Evolutionary conservation across 2,113 vertebrate species (phyloP).

Genomic region (Oreocharis arfaki): DNA sequence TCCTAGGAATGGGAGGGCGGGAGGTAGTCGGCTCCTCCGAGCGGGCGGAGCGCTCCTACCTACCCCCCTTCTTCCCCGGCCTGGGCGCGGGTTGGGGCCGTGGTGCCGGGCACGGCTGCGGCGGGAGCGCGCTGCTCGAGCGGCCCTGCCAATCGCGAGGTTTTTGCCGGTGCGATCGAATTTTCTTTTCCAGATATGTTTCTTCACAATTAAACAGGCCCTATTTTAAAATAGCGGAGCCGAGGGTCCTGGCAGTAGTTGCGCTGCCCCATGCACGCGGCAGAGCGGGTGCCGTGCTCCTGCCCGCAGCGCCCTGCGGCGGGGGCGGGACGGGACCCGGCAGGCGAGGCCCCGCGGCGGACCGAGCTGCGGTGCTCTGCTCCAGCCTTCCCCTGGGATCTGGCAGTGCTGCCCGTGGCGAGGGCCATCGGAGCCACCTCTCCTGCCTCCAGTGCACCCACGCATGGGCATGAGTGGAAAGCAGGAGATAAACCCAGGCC

Average conservation of each 20-base stretch:
- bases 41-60: too few species aligned
- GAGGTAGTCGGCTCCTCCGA: background rate
- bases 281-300: background rate
- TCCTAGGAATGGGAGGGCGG: background rate
- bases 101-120: background rate
- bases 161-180: background rate
- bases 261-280: fast-evolving
- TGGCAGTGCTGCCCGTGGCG: background rate
- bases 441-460: fast-evolving
- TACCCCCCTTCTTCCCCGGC: too few species aligned
- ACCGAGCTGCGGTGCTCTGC: background rate
- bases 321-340: background rate
- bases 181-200: background rate
- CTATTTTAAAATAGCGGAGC: fast-evolving
- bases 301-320: background rate
- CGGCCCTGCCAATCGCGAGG: fast-evolving
- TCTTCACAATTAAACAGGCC: background rate
- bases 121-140: fast-evolving
- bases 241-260: too few species aligned
- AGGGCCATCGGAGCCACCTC: background rate
- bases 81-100: too few species aligned
- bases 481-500: background rate
- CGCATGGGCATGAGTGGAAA: fast-evolving
- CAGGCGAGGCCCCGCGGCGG: background rate
- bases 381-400: background rate